Evolutionary conservation across 30 jellyfish, hydroid and myxozoan genomes (phyloP).

Genomic region (Aurelia sp.): DNA sequence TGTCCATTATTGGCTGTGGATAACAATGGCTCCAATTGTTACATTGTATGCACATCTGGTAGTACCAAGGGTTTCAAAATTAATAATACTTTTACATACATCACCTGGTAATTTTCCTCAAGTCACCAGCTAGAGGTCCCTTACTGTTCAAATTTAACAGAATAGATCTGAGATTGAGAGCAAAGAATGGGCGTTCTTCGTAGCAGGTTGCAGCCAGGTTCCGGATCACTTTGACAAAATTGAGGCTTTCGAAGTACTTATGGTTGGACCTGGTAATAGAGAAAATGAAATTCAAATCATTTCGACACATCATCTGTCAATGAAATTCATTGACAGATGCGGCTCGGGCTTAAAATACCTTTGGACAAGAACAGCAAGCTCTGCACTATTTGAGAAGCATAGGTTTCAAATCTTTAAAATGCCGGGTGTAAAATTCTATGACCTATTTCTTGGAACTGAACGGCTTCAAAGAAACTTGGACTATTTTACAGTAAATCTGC

Average conservation of each 20-base stretch:
- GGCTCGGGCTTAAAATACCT: too few species aligned
- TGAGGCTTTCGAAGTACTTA: constrained; percentile 58
- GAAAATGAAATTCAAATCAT: background rate
- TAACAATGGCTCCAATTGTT: background rate
- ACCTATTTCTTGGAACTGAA: too few species aligned
- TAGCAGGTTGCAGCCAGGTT: constrained; percentile 63
- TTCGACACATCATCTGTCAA: too few species aligned
- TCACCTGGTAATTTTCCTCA: constrained; percentile 1
- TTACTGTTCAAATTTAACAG: constrained; percentile 56
- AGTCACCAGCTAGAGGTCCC: constrained; percentile 25
- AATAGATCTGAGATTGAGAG: constrained; percentile 72
- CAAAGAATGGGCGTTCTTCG: constrained; percentile 50
- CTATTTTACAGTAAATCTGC: too few species aligned
- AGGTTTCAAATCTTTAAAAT: too few species aligned
- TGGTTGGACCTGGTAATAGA: constrained; percentile 52
- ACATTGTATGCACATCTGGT: background rate
- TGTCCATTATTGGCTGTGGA: background rate
- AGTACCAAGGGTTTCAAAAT: background rate
- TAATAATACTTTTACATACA: too few species aligned
- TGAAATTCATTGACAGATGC: too few species aligned
- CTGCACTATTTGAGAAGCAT: too few species aligned
- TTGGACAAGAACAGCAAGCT: too few species aligned
- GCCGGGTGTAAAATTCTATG: too few species aligned
- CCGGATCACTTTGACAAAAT: constrained; percentile 42
- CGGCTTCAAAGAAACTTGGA: too few species aligned